Base-by-base conservation (phyloP, 2,888 invertebrate genomes). In the Cyrtodaria siliqua region DNA sequence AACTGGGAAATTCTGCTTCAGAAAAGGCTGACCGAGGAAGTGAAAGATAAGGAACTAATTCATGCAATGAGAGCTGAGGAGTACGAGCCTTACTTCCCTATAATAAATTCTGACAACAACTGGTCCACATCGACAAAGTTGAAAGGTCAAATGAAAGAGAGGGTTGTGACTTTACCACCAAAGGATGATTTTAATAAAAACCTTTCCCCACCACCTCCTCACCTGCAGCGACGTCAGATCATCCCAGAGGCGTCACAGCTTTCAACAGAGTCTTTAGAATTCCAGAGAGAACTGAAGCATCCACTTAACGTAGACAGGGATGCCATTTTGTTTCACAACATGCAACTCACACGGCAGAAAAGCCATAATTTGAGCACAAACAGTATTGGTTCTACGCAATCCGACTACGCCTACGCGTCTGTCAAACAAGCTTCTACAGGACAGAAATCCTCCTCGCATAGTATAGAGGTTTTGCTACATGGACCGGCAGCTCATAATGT, bases 1-100 rank as follows among this genome's bases (percentile, higher is more conserved):
- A 90, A 87, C 60, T 91, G 90, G 91, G 91, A 91, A 50, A 64
- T 66, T 1, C 47, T 89, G 40, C 67, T 91, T 29, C 90, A 90
- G 75, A 42, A 86, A 38, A 71, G 91, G 0, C 78, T 91, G 1
- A 80, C 89, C 4, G 88, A 89, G 24, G 90, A 91, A 49, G 89
- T 91, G 3, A 91, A 92, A 64, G 84, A 87, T 63, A 87, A 88
- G 53, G 90, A 91, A 71, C 62, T 91, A 57, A 83, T 88, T 50
- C 73, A 85, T 73, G 82, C 85, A n/a, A 79, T 86, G 55, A 59
- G 67, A 18, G 77, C 70, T 18, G 78, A 80, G 9, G 79, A 64
- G 12, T 74, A 79, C 38, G 77, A 76, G 33, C 66, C 73, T 6
- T 67, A 69, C 27, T 68, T 82, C 18, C 84, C 78, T 2, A 47